Evolutionary conservation across 2,113 vertebrate species (phyloP).

Genomic region (Tilapia sparmanii): DNA sequence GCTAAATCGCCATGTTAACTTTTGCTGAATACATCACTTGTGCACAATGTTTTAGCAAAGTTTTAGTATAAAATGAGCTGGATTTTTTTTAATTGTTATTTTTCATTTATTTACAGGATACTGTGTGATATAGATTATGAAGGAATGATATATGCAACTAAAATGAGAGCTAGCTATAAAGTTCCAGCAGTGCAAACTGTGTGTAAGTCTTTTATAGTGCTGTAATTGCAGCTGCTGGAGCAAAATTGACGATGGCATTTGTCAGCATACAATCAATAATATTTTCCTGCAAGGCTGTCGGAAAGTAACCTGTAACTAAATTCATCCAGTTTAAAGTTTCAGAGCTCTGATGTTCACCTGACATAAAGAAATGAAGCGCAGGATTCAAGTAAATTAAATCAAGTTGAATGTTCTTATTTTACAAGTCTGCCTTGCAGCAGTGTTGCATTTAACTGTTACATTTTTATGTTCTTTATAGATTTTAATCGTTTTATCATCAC

Average conservation of each 20-base stretch:
- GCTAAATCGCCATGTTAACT: background rate
- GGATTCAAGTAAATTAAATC: background rate
- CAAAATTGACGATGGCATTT: background rate
- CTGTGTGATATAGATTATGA: background rate
- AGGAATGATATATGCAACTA: background rate
- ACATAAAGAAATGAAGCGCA: background rate
- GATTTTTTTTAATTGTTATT: rapidly evolving
- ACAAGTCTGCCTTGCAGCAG: background rate
- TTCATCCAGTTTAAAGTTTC: background rate
- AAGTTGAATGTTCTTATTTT: background rate
- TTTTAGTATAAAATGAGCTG: background rate
- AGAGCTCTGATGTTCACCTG: background rate
- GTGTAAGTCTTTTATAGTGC: background rate
- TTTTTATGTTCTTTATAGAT: background rate
- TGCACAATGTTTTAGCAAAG: background rate
- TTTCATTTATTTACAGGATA: background rate
- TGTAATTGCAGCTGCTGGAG: background rate
- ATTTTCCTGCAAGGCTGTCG: background rate
- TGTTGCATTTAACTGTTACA: background rate
- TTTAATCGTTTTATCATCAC: background rate
- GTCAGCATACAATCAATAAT: background rate
- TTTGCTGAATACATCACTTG: background rate
- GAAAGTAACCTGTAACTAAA: background rate
- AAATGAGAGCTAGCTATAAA: background rate
- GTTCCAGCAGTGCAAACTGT: rapidly evolving